Percentiles rank a stretch among this genome's conserved stretches.
phyloP scores from a whole-genome alignment of 2,113 vertebrate species.

The Calidris pygmaea region DNA sequence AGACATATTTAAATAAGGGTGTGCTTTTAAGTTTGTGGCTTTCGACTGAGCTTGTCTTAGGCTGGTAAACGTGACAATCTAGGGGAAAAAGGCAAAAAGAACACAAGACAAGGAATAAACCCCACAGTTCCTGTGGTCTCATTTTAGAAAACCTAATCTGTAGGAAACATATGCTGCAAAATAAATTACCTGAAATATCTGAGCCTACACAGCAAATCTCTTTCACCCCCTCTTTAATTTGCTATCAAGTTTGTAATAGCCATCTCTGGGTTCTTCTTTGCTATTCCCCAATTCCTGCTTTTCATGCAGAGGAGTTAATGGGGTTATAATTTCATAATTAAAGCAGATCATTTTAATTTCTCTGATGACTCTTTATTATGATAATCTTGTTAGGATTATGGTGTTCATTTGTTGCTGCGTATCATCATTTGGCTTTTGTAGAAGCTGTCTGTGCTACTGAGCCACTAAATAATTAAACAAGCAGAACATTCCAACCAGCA shows the following conservation, averaged over 20 bases:
- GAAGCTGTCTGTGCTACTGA: slow-evolving; percentile 34
- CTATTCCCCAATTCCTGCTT: slow-evolving; percentile 70
- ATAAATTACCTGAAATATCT: slow-evolving; percentile 55
- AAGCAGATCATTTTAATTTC: slow-evolving; percentile 80
- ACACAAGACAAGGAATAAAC: background rate
- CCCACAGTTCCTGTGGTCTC: background rate
- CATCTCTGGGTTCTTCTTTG: slow-evolving; percentile 55
- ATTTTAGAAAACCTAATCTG: slow-evolving; percentile 35
- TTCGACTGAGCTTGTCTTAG: slow-evolving; percentile 15
- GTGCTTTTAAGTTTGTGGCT: slow-evolving; percentile 48
- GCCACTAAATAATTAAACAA: slow-evolving; percentile 69
- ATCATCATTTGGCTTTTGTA: slow-evolving; percentile 66
- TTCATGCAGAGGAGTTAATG: slow-evolving; percentile 74
- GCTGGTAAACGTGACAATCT: background rate
- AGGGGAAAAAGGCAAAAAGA: background rate
- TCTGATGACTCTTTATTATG: slow-evolving; percentile 77
- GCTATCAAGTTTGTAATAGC: slow-evolving; percentile 45
- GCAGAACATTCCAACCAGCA: slow-evolving; percentile 12
- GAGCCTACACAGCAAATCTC: background rate
- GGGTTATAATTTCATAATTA: slow-evolving; percentile 82
- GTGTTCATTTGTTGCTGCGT: slow-evolving; percentile 65
- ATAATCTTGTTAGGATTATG: slow-evolving; percentile 79
- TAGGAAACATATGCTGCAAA: slow-evolving; percentile 30
- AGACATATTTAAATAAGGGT: slow-evolving; percentile 64
- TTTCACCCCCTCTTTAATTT: slow-evolving; percentile 46